phyloP scores from a whole-genome alignment of 2,797 vertebrate species.

The Hippocampus kuda region DNA sequence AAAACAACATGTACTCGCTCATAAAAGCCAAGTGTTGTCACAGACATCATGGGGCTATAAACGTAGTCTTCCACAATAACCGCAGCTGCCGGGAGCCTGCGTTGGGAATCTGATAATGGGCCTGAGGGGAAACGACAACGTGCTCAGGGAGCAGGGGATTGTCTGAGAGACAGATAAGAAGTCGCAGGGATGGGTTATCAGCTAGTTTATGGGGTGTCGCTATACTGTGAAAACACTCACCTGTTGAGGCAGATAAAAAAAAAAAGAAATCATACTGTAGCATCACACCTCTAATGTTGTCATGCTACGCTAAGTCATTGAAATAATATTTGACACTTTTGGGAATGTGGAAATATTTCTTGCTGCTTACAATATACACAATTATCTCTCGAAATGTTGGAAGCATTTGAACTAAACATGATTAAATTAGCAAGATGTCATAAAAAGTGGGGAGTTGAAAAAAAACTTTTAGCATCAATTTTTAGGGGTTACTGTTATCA shows the following conservation, averaged over 20 bases:
- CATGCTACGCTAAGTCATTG: slow-evolving; percentile 23
- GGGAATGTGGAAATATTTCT: not conserved
- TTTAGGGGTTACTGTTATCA: too few relatives aligned
- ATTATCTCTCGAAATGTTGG: not conserved
- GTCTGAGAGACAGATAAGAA: slow-evolving; percentile 61
- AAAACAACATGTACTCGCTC: slow-evolving; percentile 33
- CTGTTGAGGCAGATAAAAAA: slow-evolving; percentile 36
- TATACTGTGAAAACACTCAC: slow-evolving; percentile 50
- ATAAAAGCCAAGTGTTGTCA: slow-evolving; percentile 45
- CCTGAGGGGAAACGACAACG: slow-evolving; percentile 67
- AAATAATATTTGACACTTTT: not conserved
- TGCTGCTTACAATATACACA: not conserved
- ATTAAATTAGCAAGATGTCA: not conserved
- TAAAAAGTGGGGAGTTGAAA: too few relatives aligned
- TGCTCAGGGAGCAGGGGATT: slow-evolving; percentile 64
- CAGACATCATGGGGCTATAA: slow-evolving; percentile 46
- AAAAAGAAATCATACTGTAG: slow-evolving; percentile 18
- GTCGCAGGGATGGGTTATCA: slow-evolving; percentile 60
- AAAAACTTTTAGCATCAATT: too few relatives aligned
- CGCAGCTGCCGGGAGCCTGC: slow-evolving; percentile 45
- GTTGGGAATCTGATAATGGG: slow-evolving; percentile 72
- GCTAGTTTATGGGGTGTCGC: slow-evolving; percentile 63
- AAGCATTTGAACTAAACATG: not conserved
- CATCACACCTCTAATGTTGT: slow-evolving; percentile 21
- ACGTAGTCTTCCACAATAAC: slow-evolving; percentile 50